Evolutionary conservation across 1,140 invertebrate species (phyloP).

Genomic region (Panagrolaimus sp.): DNA sequence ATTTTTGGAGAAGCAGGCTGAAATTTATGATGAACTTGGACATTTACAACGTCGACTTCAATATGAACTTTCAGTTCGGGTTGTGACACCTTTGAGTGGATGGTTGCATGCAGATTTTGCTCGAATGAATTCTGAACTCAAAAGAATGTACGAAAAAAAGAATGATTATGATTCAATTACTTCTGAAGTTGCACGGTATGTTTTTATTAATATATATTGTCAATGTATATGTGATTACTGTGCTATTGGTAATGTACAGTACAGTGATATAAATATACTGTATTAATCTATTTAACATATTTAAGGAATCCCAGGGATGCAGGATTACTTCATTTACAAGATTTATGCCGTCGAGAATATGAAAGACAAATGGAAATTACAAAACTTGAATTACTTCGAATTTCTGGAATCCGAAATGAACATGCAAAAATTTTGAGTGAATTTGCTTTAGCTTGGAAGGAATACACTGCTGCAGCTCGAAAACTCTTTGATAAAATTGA

Average conservation of each 20-base stretch:
- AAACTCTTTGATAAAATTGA: no score
- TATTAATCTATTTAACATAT: no score
- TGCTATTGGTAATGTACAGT: no score
- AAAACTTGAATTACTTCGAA: background rate
- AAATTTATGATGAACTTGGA: slow-evolving; percentile 2
- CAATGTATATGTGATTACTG: no score
- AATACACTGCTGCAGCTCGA: no score
- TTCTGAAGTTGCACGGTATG: background rate
- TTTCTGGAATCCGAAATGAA: background rate
- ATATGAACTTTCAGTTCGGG: background rate
- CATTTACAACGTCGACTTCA: background rate
- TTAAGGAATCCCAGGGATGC: background rate
- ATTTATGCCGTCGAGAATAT: background rate
- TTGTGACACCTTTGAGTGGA: background rate
- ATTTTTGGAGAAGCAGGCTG: background rate
- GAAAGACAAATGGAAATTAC: slow-evolving; percentile 1
- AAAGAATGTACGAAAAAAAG: background rate
- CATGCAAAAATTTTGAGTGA: slow-evolving; percentile 1
- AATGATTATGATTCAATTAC: background rate
- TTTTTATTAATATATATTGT: background rate
- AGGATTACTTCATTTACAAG: background rate
- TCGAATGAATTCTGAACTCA: background rate
- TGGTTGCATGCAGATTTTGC: background rate
- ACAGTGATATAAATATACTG: no score
- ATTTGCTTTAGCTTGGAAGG: no score